A percentile compares a stretch with the other conserved stretches of the same genome.
These are phyloP conservation scores for Noctua comes DNA, from an alignment of 2,888 invertebrate species.

Conservation along the genomic window DNA sequence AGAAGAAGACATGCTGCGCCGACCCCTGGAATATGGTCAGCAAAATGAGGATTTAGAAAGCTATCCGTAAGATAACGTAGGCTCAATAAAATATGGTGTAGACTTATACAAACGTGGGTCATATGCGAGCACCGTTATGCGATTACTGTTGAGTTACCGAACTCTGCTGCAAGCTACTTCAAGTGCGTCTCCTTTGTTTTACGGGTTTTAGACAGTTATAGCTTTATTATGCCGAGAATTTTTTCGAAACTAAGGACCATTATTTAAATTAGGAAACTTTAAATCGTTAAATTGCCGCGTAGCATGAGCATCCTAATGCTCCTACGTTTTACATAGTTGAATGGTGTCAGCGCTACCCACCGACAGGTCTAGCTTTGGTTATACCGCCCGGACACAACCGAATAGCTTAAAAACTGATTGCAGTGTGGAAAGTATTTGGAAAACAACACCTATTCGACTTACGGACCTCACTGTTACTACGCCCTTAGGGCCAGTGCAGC, in stretches of 20 bases:
- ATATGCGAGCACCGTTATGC: conserved; percentile 58
- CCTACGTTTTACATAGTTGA: neutral
- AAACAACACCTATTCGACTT: neutral
- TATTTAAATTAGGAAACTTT: neutral
- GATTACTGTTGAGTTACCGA: conserved; percentile 62
- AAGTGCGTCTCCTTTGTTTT: conserved; percentile 26
- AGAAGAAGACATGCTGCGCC: too few species aligned
- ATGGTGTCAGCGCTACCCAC: neutral
- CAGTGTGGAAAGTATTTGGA: neutral
- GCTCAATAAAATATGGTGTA: conserved; percentile 40
- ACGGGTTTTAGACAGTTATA: neutral
- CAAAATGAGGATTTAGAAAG: neutral
- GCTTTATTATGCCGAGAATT: neutral
- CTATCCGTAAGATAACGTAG: neutral
- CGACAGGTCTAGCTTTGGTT: neutral
- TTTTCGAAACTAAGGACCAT: neutral
- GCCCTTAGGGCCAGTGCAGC: neutral
- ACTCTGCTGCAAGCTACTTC: conserved; percentile 36
- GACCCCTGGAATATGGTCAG: too few species aligned
- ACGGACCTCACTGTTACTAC: too few species aligned
- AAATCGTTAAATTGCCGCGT: neutral
- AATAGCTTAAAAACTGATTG: neutral
- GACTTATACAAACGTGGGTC: conserved; percentile 36
- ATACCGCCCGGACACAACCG: neutral
- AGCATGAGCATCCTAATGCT: neutral